Base-by-base conservation (phyloP, 2,888 invertebrate genomes). In the Tineola bisselliella region DNA sequence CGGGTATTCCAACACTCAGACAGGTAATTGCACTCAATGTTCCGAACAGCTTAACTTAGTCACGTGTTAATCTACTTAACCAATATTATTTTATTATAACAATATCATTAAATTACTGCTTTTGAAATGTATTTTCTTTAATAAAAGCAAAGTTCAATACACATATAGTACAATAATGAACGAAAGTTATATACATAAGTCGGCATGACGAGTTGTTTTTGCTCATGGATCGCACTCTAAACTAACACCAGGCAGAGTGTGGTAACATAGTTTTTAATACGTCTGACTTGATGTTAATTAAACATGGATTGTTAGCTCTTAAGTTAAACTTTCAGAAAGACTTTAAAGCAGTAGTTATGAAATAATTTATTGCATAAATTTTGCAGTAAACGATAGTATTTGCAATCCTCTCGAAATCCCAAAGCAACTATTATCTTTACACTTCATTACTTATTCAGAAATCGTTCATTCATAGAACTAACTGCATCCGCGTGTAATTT, bases 11-110 rank as follows among this genome's bases (percentile, higher is more conserved):
- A 17, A 17, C 48, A n/a, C 48, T 48, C 48, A 48, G 17, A 48
- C 48, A 48, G 48, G 48, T 48, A 48, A 48, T 48, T 48, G 48
- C 48, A 48, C 48, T 48, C 48, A 48, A 48, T 17, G 48, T 48
- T 48, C 48, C 13, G 13, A 48, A 48, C 13, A 48, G 48, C 48
- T 48, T 17, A 48, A 48, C 48, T 38, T 5, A 48, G n/a, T 48
- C 48, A 48, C 17, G 48, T 48, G 48, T 6, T 48, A 48, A 48
- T 13, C 8, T 48, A 48, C n/a, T 48, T 48, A 48, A 38, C 38
- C 1, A 38, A 38, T 38, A 38, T 38, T 12, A 38, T 38, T 6
- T 38, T 12, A n/a, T 38, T 38, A 38, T 10, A 38, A 6, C 25
- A 25, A 25, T 4, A 25, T 25, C 25, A 4, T 25, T 4, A 6